Evolutionary conservation across 1,140 invertebrate species (phyloP), one percentile per base, ranked within the genome.

Genomic region (Penaeus chinensis): DNA sequence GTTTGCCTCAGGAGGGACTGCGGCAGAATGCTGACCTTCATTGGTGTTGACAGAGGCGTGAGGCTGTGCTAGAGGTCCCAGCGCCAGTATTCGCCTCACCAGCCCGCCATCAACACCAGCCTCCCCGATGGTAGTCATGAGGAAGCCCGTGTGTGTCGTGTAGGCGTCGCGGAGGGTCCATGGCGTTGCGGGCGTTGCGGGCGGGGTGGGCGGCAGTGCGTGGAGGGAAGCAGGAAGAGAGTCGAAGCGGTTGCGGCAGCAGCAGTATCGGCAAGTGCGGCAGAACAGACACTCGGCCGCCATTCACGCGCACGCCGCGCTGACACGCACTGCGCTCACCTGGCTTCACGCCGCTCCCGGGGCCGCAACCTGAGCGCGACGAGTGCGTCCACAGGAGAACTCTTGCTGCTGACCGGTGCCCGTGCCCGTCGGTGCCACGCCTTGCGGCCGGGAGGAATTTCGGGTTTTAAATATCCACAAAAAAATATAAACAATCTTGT

Each of bases 151-250:
- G 66, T 47, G 76, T 85, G 84, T 11, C 79, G 76, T 79, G 84
- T 85, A 77, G 84, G 76, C 84, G 84, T 85, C 62, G 60, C 78
- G n/a, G 32, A 78, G 60, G 81, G 27, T 66, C 60, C 65, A 54
- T 32, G 24, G 74, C 71, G 76, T 85, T 65, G 61, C 63, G 76
- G 84, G 76, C 84, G 76, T 66, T 66, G 63, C 66, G 84, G 84
- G 84, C 84, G 76, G 84, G 83, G 76, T 85, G 84, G 84, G 84
- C 84, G 84, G 76, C 84, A 85, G 84, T 85, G 84, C 84, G 84
- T 85, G 84, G 71, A 79, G 76, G 66, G 83, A 85, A 85, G 84
- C 84, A 85, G 84, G 84, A 85, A 85, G 84, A 85, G 74, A 47
- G 47, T 47, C 47, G 47, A 47, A 47, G 47, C 47, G 47, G 47